Evolutionary conservation across 2,888 invertebrate species (phyloP), one percentile per base, ranked within the genome.

Genomic region (Drosophila greeni): DNA sequence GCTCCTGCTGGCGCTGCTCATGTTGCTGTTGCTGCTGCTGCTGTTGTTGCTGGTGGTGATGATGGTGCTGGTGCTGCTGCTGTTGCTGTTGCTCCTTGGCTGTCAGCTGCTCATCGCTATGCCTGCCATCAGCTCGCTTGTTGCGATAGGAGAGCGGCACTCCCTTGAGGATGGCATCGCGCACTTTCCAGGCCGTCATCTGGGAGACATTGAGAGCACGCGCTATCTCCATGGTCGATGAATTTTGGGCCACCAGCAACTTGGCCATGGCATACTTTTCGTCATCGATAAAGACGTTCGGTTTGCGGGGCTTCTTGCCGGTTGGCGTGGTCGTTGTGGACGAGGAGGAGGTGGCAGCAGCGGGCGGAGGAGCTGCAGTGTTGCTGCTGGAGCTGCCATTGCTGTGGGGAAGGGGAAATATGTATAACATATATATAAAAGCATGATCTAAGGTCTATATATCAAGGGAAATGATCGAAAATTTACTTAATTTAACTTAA

Each of bases 111-210:
- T 74, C 70, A 34, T 83, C 60, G 14, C 60, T 39, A 23, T 43
- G 69, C 24, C 78, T 71, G 12, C 47, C 78, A n/a, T 84, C 79
- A 12, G 74, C 47, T 1, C 87, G 85, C 67, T 85, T 86, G 61
- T 84, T 88, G 43, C 87, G 88, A 83, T 88, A 88, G n/a, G 88
- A 87, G 7, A 88, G 74, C 23, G 88, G 88, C 42, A 88, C 80
- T 23, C 88, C 88, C 76, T 88, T 88, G 11, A 88, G 74, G 62
- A 88, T 88, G 68, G 88, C 88, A 75, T 88, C 89, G 18, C 88
- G 85, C 55, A 88, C 75, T 73, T 88, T 88, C 88, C 88, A 88
- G 37, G 88, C 88, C 24, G 88, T 88, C 88, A 88, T 88, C 71
- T 88, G 89, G 5, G 88, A 88, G 20, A 88, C 88, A 67, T 88